Evolutionary conservation across 2,113 vertebrate species (phyloP).

Genomic region (Rallus limicola): DNA sequence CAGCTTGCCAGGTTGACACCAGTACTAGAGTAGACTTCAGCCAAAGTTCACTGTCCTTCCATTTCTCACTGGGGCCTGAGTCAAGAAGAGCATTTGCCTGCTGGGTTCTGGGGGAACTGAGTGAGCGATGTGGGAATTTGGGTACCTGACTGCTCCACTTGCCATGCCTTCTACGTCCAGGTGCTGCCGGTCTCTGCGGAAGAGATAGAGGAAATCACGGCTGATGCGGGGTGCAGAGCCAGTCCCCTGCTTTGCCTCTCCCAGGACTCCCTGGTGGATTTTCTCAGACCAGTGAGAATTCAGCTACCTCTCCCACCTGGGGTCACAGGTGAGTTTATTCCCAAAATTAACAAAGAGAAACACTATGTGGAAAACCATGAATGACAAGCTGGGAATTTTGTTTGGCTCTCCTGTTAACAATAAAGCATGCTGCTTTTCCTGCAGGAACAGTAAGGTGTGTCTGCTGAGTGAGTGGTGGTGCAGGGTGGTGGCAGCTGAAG

Average conservation of each 20-base stretch:
- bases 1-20: neutral
- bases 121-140: neutral
- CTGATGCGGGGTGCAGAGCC: constrained; percentile 71
- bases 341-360: neutral
- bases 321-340: constrained; percentile 82
- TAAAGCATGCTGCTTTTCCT: neutral
- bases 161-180: constrained; percentile 47
- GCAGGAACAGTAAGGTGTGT: neutral
- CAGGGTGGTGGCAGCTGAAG: neutral
- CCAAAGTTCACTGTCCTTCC: neutral
- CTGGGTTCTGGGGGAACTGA: neutral
- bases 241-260: constrained; percentile 89
- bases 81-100: neutral
- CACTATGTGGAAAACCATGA: neutral
- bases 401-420: neutral
- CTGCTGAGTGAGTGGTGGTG: neutral
- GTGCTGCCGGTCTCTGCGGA: constrained; percentile 80
- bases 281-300: constrained; percentile 89
- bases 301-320: constrained; percentile 90
- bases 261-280: constrained; percentile 80
- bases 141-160: neutral
- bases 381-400: neutral
- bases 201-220: constrained; percentile 78
- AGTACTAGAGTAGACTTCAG: neutral
- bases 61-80: neutral